A percentile compares a stretch with the other conserved stretches of the same genome.
These are phyloP conservation scores for Crematogaster levior DNA, from an alignment of 2,888 invertebrate genomes.

Conservation along the genomic window DNA sequence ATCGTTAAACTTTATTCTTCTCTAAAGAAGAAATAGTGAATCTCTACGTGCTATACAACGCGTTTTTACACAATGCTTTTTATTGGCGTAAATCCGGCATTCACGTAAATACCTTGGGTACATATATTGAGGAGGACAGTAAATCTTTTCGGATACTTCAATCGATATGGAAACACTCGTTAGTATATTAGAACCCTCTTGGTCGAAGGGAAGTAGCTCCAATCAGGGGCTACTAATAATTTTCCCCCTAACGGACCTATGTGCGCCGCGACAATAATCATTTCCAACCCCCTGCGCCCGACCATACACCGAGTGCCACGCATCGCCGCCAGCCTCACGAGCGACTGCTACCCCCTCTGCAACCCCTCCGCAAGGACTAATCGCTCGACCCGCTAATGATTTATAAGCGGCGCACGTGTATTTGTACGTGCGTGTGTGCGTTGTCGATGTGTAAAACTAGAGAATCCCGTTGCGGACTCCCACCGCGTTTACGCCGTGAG, in stretches of 20 bases:
- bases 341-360: constrained; percentile 65
- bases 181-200: constrained; percentile 79
- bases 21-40: neutral
- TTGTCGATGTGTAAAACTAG: constrained; percentile 73
- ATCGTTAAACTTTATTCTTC: neutral
- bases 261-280: constrained; percentile 81
- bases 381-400: constrained; percentile 84
- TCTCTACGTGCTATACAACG: neutral
- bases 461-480: constrained; percentile 82
- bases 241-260: constrained; percentile 74
- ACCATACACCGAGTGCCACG: constrained; percentile 48
- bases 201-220: constrained; percentile 76
- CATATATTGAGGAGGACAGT: constrained; percentile 58
- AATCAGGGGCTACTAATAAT: constrained; percentile 83
- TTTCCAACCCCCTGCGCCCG: constrained; percentile 66
- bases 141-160: constrained; percentile 71
- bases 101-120: neutral
- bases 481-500: constrained; percentile 84
- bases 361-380: constrained; percentile 81
- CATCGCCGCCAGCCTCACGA: constrained; percentile 56
- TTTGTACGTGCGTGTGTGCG: constrained; percentile 48
- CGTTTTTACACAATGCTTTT: neutral
- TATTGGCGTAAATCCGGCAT: neutral
- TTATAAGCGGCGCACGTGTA: constrained; percentile 81
- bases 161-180: constrained; percentile 69